Base-by-base conservation (phyloP, 2,888 invertebrate species). In the Orchestes rusci region DNA sequence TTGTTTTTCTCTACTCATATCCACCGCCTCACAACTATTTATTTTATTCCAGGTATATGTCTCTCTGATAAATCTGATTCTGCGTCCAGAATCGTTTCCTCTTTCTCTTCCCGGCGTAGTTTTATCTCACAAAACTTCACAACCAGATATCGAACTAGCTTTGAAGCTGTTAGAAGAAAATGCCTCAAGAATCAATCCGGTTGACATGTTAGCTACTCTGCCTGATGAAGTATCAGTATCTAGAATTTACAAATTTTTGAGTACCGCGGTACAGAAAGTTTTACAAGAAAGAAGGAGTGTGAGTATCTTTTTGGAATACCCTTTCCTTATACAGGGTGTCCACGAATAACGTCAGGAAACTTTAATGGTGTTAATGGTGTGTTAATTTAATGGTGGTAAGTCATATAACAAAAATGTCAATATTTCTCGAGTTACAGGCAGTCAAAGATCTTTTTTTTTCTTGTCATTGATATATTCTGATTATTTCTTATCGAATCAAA, bases 161-260 rank as follows among this genome's bases (percentile, higher is more conserved):
- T 70, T 96, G 3, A 71, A 76, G 52, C 71, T 97, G 42, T 70
- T 97, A 27, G 85, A 91, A 58, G 80, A 84, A 54, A 83, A 93
- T 66, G 89, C 93, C 0, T 76, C 79, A 7, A 82, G 84, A 66
- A 87, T 96, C 57, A 82, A 92, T 57, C 88, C 93, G 0, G 67
- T 84, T 7, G 82, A 85, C 69, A 84, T 83, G 0, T 65, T 93
- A 39, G 74, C 84, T 53, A 79, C 88, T 51, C 68, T 97, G 43
- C 93, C 96, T 0, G 80, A 88, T 57, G 75, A 76, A 15, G 83
- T 94, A 45, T 82, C 83, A 1, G 73, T 96, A 7, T 70, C 75
- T 27, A 75, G 86, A 39, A 75, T 97, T 45, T 81, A 82, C 32
- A 63, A 60, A 43, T 68, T 68, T 48, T 39, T 69, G 12, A 57